Evolutionary conservation across 2,888 invertebrate genomes (phyloP), one percentile per base, ranked within the genome.

Genomic region (Arge pagana): DNA sequence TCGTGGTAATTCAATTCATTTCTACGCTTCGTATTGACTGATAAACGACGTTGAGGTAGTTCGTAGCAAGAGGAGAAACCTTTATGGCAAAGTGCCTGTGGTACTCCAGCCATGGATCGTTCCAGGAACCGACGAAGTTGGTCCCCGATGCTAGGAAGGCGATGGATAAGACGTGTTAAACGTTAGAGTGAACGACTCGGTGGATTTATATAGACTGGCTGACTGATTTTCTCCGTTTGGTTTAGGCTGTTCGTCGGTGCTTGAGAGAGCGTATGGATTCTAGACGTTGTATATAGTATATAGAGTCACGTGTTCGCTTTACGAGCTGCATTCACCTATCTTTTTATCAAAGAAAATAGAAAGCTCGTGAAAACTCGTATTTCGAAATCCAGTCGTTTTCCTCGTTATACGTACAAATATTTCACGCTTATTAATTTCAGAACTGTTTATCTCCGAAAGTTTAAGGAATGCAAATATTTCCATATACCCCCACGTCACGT

Each of bases 21-120:
- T 28, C 28, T 8, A 7, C 11, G 7, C 13, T 26, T 41, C 18
- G 41, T 39, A 16, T 41, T 24, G 16, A 41, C 26, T 24, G 24
- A 26, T 41, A 26, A 26, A 41, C 24, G 41, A 19, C 7, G 28
- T n/a, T 26, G 28, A 2, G 2, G 28, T 3, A 3, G 28, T n/a
- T 10, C 10, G 10, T 11, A 5, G 15, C 42, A 11, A n/a, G 24
- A 18, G 19, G 24, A 11, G n/a, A 15, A 48, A 48, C 35, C 37
- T 48, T 48, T 37, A 48, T 37, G 37, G 48, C 37, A n/a, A 28
- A 37, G 48, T 35, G 36, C 36, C n/a, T n/a, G n/a, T n/a, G n/a
- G n/a, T n/a, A 48, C 48, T 26, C 37, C 37, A 28, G 26, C 48
- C 15, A 48, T 48, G 37, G 39, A 48, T 33, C 24, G 11, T 48